Conservation (phyloP, 1,140 invertebrate species). For the Lasaia peninsularis region DNA sequence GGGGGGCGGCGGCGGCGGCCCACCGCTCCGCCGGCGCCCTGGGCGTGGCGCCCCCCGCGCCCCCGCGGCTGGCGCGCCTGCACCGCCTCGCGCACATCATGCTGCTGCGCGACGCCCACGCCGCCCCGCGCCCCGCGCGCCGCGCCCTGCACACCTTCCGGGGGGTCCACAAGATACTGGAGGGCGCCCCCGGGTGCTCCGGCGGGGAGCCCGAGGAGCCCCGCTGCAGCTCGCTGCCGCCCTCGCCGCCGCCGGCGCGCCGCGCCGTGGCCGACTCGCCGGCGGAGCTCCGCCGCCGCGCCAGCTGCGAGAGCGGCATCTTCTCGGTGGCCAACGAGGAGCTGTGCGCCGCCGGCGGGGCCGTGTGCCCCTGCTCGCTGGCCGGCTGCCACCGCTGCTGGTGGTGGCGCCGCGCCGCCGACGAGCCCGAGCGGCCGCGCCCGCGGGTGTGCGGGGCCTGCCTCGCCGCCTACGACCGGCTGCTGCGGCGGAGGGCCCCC, state of each 20-base stretch:
- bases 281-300: slow-evolving; percentile 76
- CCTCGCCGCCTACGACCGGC: slow-evolving; percentile 47
- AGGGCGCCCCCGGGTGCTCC: slow-evolving; percentile 48
- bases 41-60: slow-evolving; percentile 37
- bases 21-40: slow-evolving; percentile 43
- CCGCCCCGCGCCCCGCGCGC: slow-evolving; percentile 41
- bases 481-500: slow-evolving; percentile 35
- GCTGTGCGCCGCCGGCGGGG: slow-evolving; percentile 62
- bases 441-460: slow-evolving; percentile 45
- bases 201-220: slow-evolving; percentile 36
- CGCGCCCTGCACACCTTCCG: slow-evolving; percentile 50
- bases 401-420: slow-evolving; percentile 48
- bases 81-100: slow-evolving; percentile 85
- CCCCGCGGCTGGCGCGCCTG: slow-evolving; percentile 60
- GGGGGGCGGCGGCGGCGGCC: slow-evolving; percentile 27
- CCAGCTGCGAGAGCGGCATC: slow-evolving; percentile 93
- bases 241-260: slow-evolving; percentile 42
- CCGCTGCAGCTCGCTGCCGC: slow-evolving; percentile 48
- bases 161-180: slow-evolving; percentile 88
- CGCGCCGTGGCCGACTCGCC: slow-evolving; percentile 55
- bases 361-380: slow-evolving; percentile 64
- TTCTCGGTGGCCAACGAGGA: slow-evolving; percentile 91
- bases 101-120: slow-evolving; percentile 87
- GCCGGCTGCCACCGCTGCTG: slow-evolving; percentile 67
- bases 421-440: slow-evolving; percentile 28